Percentiles rank a stretch among this genome's conserved stretches.
These are phyloP conservation scores for Eupithecia exiguata DNA, from an alignment of 2,888 invertebrate genomes.

Conservation along the genomic window DNA sequence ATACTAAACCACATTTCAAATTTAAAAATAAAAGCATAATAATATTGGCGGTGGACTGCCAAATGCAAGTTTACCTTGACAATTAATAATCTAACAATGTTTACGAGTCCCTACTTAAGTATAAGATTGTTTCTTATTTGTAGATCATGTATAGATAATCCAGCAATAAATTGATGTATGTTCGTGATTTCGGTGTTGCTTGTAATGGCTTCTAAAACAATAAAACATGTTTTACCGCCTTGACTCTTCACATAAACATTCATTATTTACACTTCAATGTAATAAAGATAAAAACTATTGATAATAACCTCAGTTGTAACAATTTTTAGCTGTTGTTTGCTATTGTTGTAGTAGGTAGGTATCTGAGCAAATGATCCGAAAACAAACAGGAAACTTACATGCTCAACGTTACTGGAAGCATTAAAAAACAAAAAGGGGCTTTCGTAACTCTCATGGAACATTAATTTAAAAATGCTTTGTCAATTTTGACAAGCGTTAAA, in stretches of 20 bases:
- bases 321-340: background rate
- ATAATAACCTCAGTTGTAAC: background rate
- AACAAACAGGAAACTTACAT: constrained; percentile 9
- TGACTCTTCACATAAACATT: constrained; percentile 8
- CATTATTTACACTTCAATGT: constrained; percentile 17
- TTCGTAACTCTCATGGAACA: background rate
- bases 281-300: constrained; percentile 14
- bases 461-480: background rate
- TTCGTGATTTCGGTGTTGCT: constrained; percentile 31
- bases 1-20: background rate
- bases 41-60: background rate
- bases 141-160: constrained; percentile 41
- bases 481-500: background rate
- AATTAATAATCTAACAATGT: constrained; percentile 17
- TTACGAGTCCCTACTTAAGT: constrained; percentile 17
- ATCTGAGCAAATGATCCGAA: background rate
- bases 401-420: background rate
- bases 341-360: background rate
- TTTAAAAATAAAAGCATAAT: background rate
- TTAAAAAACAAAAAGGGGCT: background rate
- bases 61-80: constrained; percentile 13
- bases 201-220: constrained; percentile 32
- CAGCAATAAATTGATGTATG: constrained; percentile 32
- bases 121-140: constrained; percentile 33
- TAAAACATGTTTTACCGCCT: constrained; percentile 25